These are phyloP conservation scores for Epinotia demarniana DNA, from an alignment of 2,888 invertebrate genomes.

Conservation along the genomic window DNA sequence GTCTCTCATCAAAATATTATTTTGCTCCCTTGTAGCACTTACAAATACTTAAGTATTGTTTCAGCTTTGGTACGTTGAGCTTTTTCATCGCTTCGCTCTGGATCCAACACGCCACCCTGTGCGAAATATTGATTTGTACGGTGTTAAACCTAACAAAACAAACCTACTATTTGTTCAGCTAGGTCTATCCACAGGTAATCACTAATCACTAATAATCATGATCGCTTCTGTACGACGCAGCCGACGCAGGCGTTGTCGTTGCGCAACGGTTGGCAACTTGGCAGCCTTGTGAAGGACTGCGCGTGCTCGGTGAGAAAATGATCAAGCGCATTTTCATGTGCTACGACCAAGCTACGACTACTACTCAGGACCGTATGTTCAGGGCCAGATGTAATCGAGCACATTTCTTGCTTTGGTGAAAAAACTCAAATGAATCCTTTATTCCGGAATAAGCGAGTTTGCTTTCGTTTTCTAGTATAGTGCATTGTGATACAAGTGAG, in stretches of 20 bases:
- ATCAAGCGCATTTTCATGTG: conserved; percentile 62
- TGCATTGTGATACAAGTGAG: too few species aligned
- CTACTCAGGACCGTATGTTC: conserved; percentile 14
- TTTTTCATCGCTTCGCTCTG: too few species aligned
- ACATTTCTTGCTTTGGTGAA: not conserved
- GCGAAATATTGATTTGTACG: too few species aligned
- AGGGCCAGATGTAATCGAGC: conserved; percentile 18
- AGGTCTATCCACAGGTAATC: not conserved
- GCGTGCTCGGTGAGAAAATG: conserved; percentile 67
- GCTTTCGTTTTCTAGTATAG: too few species aligned
- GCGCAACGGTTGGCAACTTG: conserved; percentile 71
- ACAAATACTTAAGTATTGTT: too few species aligned
- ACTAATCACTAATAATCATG: not conserved
- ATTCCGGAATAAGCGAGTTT: too few species aligned
- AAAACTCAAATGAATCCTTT: not conserved
- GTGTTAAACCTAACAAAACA: too few species aligned
- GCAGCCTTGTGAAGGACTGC: conserved; percentile 78
- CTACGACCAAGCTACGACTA: conserved; percentile 43
- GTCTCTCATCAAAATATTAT: too few species aligned
- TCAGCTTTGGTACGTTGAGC: too few species aligned
- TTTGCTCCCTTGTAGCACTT: too few species aligned
- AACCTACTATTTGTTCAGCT: not conserved
- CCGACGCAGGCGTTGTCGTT: conserved; percentile 49
- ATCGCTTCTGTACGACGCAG: not conserved
- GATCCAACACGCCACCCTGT: too few species aligned